Conservation (phyloP, 2,888 invertebrate species). For the Ypsolopha sequella region DNA sequence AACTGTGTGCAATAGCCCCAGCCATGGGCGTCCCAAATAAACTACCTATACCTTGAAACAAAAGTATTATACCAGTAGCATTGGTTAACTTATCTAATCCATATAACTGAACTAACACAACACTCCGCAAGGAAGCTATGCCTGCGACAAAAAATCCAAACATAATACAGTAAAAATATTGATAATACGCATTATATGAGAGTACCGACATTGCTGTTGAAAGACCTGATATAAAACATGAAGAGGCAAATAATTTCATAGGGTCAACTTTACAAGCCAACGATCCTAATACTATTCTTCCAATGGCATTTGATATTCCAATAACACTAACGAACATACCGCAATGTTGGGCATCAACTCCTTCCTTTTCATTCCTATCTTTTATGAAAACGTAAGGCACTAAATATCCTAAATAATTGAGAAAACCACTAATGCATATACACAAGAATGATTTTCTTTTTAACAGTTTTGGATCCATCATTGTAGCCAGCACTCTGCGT, state of each 20-base stretch:
- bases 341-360: slow-evolving; percentile 34
- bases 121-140: slow-evolving; percentile 37
- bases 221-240: slow-evolving; percentile 30
- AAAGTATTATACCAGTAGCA: slow-evolving; percentile 47
- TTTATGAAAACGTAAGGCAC: slow-evolving; percentile 50
- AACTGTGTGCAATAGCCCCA: slow-evolving; percentile 30
- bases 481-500: slow-evolving; percentile 52
- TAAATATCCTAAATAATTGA: slow-evolving; percentile 40
- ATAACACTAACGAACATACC: slow-evolving; percentile 45
- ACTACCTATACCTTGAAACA: slow-evolving; percentile 51
- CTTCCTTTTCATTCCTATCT: slow-evolving; percentile 33
- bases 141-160: slow-evolving; percentile 44
- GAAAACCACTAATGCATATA: slow-evolving; percentile 34
- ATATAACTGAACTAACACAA: slow-evolving; percentile 44
- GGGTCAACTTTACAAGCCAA: slow-evolving; percentile 39
- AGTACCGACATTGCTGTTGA: slow-evolving; percentile 35
- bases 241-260: slow-evolving; percentile 22
- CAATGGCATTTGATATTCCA: slow-evolving; percentile 39
- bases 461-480: slow-evolving; percentile 51
- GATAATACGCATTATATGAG: slow-evolving; percentile 37
- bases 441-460: slow-evolving; percentile 36
- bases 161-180: slow-evolving; percentile 35
- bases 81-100: slow-evolving; percentile 57
- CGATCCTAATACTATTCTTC: slow-evolving; percentile 35
- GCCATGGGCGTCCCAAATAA: slow-evolving; percentile 49